Evolutionary conservation across 2,113 vertebrate genomes (phyloP).

Genomic region (Circaetus gallicus): DNA sequence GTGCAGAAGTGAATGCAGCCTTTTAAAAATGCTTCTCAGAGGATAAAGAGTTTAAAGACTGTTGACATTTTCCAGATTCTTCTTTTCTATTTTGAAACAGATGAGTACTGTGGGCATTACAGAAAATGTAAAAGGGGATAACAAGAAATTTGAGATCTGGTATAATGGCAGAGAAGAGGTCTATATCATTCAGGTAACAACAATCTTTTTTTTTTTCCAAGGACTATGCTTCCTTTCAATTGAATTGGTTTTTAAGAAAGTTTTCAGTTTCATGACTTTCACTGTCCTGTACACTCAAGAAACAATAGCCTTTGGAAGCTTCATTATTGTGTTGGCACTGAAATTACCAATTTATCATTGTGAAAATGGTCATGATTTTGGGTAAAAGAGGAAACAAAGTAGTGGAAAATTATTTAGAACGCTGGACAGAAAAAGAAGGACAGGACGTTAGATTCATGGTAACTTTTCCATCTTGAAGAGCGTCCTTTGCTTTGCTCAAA

Average conservation of each 20-base stretch:
- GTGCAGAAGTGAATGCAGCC: not conserved
- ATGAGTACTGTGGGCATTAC: constrained; percentile 92
- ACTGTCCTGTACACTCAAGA: not conserved
- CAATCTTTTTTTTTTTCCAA: not conserved
- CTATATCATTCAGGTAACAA: constrained; percentile 91
- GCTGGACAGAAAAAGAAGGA: not conserved
- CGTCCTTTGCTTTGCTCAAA: not conserved
- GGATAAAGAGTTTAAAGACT: not conserved
- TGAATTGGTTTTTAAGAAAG: not conserved
- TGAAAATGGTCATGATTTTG: not conserved
- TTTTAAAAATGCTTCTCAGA: not conserved
- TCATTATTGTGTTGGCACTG: not conserved
- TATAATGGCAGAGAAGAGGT: constrained; percentile 91
- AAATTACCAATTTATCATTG: not conserved
- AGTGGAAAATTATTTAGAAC: not conserved
- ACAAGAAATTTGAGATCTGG: constrained; percentile 95
- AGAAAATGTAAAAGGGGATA: constrained; percentile 90
- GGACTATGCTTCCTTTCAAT: not conserved
- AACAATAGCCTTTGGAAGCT: not conserved
- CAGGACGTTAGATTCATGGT: not conserved
- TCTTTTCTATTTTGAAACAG: constrained; percentile 71
- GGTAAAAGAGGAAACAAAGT: not conserved
- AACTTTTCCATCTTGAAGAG: not conserved
- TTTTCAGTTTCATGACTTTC: not conserved
- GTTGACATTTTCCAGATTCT: not conserved